Evolutionary conservation across 2,797 vertebrate species (phyloP).

Genomic region (Cichlasoma orientale): DNA sequence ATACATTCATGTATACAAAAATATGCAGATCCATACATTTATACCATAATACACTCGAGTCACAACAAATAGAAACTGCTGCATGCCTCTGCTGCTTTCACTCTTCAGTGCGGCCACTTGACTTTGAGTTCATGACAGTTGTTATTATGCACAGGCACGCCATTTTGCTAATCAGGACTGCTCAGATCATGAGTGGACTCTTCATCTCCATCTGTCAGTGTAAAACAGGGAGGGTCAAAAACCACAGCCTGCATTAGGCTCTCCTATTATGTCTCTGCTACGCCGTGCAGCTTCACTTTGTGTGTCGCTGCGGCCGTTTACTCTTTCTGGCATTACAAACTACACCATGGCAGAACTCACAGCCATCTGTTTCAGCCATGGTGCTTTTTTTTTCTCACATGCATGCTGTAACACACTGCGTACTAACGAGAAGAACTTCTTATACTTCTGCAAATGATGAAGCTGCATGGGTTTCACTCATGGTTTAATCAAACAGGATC

Average conservation of each 20-base stretch:
- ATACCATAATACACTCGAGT: background rate
- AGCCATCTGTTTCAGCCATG: background rate
- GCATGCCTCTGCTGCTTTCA: background rate
- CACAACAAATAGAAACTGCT: background rate
- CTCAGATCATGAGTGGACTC: conserved; percentile 38
- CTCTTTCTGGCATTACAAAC: background rate
- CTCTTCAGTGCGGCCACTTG: conserved; percentile 47
- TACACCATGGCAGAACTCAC: background rate
- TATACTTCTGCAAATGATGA: background rate
- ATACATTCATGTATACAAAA: background rate
- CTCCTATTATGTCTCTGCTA: background rate
- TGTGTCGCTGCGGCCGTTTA: background rate
- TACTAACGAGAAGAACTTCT: background rate
- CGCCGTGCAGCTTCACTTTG: background rate
- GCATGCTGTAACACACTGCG: background rate
- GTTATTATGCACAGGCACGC: conserved; percentile 46
- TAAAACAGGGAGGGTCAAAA: conserved; percentile 22
- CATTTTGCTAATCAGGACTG: conserved; percentile 32
- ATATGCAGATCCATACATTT: background rate
- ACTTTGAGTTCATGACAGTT: conserved; percentile 44
- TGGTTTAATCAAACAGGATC: conserved; percentile 8
- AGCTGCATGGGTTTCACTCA: background rate
- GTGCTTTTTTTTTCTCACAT: background rate
- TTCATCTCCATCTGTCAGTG: conserved; percentile 25
- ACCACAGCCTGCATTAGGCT: conserved; percentile 3